These are phyloP conservation scores for Telenomus remus DNA, from an alignment of 1,140 invertebrate species.

Conservation along the genomic window DNA sequence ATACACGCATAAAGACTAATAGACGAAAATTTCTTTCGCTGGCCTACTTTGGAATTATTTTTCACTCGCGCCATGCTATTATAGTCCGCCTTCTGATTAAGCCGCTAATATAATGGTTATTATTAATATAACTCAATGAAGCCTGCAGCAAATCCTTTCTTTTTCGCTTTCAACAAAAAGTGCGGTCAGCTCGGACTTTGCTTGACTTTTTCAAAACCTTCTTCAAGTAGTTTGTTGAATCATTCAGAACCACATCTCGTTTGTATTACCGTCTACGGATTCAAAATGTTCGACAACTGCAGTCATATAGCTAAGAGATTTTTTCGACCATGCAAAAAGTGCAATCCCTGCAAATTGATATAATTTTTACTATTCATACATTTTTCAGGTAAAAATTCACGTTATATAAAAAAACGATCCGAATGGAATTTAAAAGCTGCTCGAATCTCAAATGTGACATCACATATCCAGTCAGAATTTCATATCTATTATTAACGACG, in stretches of 20 bases:
- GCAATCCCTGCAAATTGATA: slow-evolving; percentile 45
- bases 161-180: too few relatives aligned
- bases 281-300: slow-evolving; percentile 44
- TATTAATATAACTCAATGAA: too few relatives aligned
- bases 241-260: slow-evolving; percentile 35
- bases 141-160: too few relatives aligned
- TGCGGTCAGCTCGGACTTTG: slow-evolving; percentile 21
- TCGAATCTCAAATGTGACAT: too few relatives aligned
- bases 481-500: too few relatives aligned
- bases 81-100: not conserved
- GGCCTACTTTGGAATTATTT: slow-evolving; percentile 10
- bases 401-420: too few relatives aligned
- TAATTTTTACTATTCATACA: too few relatives aligned
- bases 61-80: not conserved
- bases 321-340: slow-evolving; percentile 55
- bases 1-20: slow-evolving; percentile 10
- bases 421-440: too few relatives aligned
- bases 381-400: too few relatives aligned
- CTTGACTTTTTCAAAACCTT: slow-evolving; percentile 33
- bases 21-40: slow-evolving; percentile 6
- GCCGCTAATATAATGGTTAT: too few relatives aligned
- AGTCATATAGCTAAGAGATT: slow-evolving; percentile 51
- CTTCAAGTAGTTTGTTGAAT: slow-evolving; percentile 40
- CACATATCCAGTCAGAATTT: too few relatives aligned
- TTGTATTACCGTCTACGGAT: slow-evolving; percentile 50